Base-by-base conservation (phyloP, 1,140 invertebrate genomes). In the Centruroides vittatus region DNA sequence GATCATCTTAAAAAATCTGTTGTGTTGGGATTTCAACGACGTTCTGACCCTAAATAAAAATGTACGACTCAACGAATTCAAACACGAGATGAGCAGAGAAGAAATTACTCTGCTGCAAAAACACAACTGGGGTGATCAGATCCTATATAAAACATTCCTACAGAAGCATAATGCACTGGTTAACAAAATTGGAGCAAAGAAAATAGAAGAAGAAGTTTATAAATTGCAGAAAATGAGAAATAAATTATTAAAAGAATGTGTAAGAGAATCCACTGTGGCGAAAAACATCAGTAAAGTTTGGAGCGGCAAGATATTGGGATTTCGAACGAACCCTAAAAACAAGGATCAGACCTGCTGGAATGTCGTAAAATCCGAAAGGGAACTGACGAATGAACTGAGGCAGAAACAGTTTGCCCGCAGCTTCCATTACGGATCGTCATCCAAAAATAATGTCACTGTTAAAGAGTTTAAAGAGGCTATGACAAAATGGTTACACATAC, bases 11-110 rank as follows among this genome's bases (percentile, higher is more conserved):
- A 70, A 69, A 41, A 66, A 78, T 57, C 60, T 74, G 8, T 70
- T 80, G 46, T 77, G 75, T 58, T 81, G 79, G 79, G 67, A 72
- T 23, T 59, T 75, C 8, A 70, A 74, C 50, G 73, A 79, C 61
- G 67, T 81, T 5, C 61, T 76, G 0, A 74, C 71, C 57, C 65
- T 78, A 34, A 69, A 65, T 47, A 49, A 74, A 3, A 78, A 78
- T 63, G 64, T 68, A 6, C 65, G 75, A 11, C 55, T 60, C 10
- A 59, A 59, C 1, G 58, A 63, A 51, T 63, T 63, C n/a, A 68
- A 65, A 41, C 59, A 61, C 6, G 62, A 62, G 35, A 50, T 64
- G 4, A 57, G 51, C 1, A n/a, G 34, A 23, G 55, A 66, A 64
- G 58, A 56, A 10, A 35, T 46, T 9, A 58, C 47, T 35, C 51